These are phyloP conservation scores for Drosophila virilis DNA, from an alignment of 1,140 invertebrate species.

Conservation along the genomic window DNA sequence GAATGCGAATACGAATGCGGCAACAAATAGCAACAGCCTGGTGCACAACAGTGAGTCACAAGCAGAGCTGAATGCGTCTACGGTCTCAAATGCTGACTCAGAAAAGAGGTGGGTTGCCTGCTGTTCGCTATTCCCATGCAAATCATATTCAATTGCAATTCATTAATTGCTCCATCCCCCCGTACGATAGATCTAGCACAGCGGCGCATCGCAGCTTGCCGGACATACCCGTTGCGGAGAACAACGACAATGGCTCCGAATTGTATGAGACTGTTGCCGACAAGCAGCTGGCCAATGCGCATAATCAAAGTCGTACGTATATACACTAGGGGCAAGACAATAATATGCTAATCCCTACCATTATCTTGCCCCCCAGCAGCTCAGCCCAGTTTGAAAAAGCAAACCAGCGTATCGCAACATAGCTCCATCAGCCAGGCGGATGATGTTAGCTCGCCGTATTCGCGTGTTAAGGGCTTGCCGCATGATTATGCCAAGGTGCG, in stretches of 20 bases:
- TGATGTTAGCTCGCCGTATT: slow-evolving; percentile 86
- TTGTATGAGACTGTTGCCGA: slow-evolving; percentile 89
- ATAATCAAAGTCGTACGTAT: slow-evolving; percentile 76
- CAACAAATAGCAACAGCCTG: slow-evolving; percentile 26
- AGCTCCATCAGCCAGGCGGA: slow-evolving; percentile 87
- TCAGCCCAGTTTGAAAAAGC: slow-evolving; percentile 77
- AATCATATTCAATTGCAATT: slow-evolving; percentile 11
- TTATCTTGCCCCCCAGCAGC: slow-evolving; percentile 36
- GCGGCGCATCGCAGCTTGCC: slow-evolving; percentile 87
- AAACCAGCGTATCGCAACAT: slow-evolving; percentile 86
- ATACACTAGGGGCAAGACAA: not conserved
- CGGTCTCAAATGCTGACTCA: slow-evolving; percentile 78
- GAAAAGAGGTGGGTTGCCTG: slow-evolving; percentile 65
- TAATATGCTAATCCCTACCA: not conserved
- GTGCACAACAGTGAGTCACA: slow-evolving; percentile 73
- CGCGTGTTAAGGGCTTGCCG: slow-evolving; percentile 85
- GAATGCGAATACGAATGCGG: slow-evolving; percentile 26
- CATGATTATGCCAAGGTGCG: slow-evolving; percentile 85
- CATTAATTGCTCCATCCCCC: slow-evolving; percentile 3
- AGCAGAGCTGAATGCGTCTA: slow-evolving; percentile 76
- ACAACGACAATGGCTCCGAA: slow-evolving; percentile 87
- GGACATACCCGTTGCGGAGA: slow-evolving; percentile 87
- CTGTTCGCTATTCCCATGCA: not conserved
- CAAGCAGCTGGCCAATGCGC: slow-evolving; percentile 79
- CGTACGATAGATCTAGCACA: slow-evolving; percentile 69